These are phyloP conservation scores for Temnothorax unifasciatus DNA, from an alignment of 2,888 invertebrate genomes.

Conservation along the genomic window DNA sequence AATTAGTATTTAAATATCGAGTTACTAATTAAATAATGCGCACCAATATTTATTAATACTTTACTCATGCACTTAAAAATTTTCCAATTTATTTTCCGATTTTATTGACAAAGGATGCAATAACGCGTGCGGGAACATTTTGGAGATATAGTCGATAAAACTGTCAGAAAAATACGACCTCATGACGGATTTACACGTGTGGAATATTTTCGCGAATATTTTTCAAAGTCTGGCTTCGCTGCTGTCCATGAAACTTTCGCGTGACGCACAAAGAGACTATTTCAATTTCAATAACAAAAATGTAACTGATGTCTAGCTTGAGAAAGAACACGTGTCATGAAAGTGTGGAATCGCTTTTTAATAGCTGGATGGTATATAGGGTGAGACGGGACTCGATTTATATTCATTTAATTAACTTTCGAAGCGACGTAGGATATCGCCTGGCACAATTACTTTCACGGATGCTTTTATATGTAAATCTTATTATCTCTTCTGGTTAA, in stretches of 20 bases:
- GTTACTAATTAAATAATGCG: background rate
- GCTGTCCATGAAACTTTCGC: background rate
- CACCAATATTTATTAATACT: background rate
- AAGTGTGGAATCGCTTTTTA: background rate
- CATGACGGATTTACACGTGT: background rate
- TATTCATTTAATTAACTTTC: conserved; percentile 4
- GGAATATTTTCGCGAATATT: conserved; percentile 1
- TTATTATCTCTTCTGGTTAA: background rate
- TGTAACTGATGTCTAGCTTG: background rate
- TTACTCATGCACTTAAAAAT: background rate
- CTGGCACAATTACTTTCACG: too few species aligned
- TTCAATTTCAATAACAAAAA: conserved; percentile 2
- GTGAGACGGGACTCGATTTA: background rate
- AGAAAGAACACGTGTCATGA: background rate
- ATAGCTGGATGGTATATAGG: background rate
- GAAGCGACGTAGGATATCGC: background rate
- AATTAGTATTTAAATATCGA: background rate
- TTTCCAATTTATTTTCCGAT: background rate
- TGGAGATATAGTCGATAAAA: background rate
- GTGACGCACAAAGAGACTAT: background rate
- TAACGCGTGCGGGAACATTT: background rate
- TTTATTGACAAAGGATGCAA: background rate
- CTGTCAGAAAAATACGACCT: conserved; percentile 4
- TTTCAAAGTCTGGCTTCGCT: background rate
- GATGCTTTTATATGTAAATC: background rate